Conservation (phyloP, 2,113 vertebrate genomes). For the Odocoileus virginianus region DNA sequence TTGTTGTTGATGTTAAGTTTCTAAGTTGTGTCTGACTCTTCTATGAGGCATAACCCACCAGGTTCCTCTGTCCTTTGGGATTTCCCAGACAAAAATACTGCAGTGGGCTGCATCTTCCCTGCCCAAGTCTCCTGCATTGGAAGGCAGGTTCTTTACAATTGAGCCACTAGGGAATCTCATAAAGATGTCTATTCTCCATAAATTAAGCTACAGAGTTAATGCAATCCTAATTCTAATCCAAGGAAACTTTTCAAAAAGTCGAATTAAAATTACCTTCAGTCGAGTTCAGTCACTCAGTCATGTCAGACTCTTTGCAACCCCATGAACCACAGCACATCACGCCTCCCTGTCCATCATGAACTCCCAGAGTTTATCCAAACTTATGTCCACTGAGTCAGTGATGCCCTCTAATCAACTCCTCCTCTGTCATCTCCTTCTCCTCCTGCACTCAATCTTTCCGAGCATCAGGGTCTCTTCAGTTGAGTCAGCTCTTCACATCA, state of each 20-base stretch:
- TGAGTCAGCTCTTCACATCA: not conserved
- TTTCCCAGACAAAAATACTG: not conserved
- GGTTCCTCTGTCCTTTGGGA: not conserved
- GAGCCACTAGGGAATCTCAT: not conserved
- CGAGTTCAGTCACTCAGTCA: not conserved
- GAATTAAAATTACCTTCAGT: not conserved
- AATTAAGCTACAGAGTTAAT: not conserved
- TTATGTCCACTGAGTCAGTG: not conserved
- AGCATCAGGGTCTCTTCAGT: not conserved
- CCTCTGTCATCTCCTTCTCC: not conserved
- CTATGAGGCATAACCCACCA: not conserved
- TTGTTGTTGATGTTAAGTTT: not conserved
- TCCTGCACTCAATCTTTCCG: not conserved
- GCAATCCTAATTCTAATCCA: not conserved
- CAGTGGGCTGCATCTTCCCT: not conserved
- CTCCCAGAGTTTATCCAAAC: not conserved
- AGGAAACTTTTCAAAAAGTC: not conserved
- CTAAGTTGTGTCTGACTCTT: not conserved
- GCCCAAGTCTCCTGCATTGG: not conserved
- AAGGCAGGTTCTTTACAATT: not conserved
- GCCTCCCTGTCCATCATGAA: not conserved
- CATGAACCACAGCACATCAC: fast-evolving
- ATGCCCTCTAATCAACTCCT: not conserved
- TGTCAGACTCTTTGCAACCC: fast-evolving
- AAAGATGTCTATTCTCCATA: not conserved